Evolutionary conservation across 2,888 invertebrate species (phyloP), one percentile per base, ranked within the genome.

Genomic region (Strigamia transsilvanica): DNA sequence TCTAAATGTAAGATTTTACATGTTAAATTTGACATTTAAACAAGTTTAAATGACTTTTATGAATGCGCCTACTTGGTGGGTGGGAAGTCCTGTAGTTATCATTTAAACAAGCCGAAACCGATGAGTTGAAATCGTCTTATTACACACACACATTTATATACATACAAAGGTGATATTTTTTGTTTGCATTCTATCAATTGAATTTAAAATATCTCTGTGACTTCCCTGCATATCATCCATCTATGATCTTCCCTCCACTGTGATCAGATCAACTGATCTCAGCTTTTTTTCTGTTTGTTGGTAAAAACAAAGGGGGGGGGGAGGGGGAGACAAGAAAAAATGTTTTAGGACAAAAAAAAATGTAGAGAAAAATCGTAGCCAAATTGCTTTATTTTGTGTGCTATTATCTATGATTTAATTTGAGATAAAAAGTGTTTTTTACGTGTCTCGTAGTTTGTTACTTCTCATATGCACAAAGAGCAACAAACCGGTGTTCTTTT

Each of bases 81-180:
- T n/a, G n/a, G n/a, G n/a, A n/a, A n/a, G n/a, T n/a, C n/a, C n/a
- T n/a, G n/a, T n/a, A n/a, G n/a, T n/a, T n/a, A n/a, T n/a, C n/a
- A n/a, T n/a, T n/a, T n/a, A n/a, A n/a, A n/a, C n/a, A n/a, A n/a
- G n/a, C n/a, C n/a, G n/a, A n/a, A n/a, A n/a, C n/a, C n/a, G n/a
- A n/a, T n/a, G n/a, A n/a, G n/a, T n/a, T n/a, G n/a, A n/a, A n/a
- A n/a, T n/a, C n/a, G n/a, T n/a, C n/a, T n/a, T n/a, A n/a, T n/a
- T n/a, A n/a, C n/a, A n/a, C n/a, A n/a, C n/a, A n/a, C n/a, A n/a
- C n/a, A n/a, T n/a, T n/a, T n/a, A n/a, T n/a, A n/a, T n/a, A n/a
- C n/a, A n/a, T n/a, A 18, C 32, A 79, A 79, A 77, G 77, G 77
- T 79, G 79, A 79, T 79, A 79, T 79, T 79, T n/a, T 79, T 79